These are phyloP conservation scores for Lanius ludovicianus DNA, from an alignment of 2,113 vertebrate species.

Conservation along the genomic window DNA sequence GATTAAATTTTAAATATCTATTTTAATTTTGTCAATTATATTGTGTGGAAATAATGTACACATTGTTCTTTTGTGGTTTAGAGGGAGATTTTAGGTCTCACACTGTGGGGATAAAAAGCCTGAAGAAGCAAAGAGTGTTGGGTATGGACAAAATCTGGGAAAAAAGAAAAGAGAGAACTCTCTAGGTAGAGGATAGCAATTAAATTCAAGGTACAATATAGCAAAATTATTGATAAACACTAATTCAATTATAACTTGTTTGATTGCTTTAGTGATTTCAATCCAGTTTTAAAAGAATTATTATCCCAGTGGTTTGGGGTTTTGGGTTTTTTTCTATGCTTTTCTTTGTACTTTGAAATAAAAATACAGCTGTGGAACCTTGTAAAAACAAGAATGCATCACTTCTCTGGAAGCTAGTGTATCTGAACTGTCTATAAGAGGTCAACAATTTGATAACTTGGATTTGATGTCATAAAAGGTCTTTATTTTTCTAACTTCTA, in stretches of 20 bases:
- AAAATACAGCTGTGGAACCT: background rate
- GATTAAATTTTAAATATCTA: background rate
- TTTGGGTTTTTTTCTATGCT: background rate
- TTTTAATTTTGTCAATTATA: background rate
- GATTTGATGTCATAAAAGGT: background rate
- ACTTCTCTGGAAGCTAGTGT: background rate
- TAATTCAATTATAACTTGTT: background rate
- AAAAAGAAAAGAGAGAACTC: background rate
- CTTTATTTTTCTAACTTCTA: background rate
- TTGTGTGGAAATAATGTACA: background rate
- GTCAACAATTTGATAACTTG: background rate
- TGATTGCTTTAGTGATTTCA: background rate
- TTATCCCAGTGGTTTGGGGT: background rate
- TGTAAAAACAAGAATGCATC: background rate
- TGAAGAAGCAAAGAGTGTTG: background rate
- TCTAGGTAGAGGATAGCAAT: background rate
- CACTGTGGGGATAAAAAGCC: background rate
- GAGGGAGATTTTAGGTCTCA: background rate
- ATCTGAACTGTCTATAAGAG: background rate
- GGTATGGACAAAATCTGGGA: background rate
- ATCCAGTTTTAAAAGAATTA: background rate
- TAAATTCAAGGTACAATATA: background rate
- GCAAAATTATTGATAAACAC: background rate
- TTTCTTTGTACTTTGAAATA: background rate
- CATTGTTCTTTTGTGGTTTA: background rate